Conservation (phyloP, 2,113 vertebrate species). For the Cathartes aura region DNA sequence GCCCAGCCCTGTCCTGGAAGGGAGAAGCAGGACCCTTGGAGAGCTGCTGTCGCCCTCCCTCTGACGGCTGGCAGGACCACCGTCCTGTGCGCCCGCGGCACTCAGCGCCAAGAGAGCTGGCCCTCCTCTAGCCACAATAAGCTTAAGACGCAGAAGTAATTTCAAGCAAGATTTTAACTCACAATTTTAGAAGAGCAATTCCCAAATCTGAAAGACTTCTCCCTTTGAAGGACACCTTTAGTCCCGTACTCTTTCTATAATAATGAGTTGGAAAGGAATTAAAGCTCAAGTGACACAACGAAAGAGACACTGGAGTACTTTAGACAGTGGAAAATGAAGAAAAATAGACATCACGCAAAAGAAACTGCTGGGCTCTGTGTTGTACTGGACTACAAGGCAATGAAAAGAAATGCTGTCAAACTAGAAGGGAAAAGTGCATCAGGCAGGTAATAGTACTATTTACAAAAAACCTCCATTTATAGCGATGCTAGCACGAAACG, state of each 20-base stretch:
- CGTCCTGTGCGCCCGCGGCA: accelerated
- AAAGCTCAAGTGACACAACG: background rate
- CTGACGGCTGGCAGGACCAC: background rate
- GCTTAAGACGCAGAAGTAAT: background rate
- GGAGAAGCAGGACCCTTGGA: background rate
- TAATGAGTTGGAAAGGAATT: background rate
- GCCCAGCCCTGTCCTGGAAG: background rate
- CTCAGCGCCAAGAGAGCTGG: accelerated
- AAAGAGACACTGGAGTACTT: background rate
- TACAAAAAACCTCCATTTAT: background rate
- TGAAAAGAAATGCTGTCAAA: background rate
- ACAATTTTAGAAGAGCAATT: background rate
- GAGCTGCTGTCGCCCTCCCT: background rate
- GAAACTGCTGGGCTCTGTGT: background rate
- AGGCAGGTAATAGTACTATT: background rate
- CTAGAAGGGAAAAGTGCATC: background rate
- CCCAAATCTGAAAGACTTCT: background rate
- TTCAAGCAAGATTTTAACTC: background rate
- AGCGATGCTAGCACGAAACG: background rate
- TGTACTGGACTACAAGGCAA: background rate
- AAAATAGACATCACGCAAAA: background rate
- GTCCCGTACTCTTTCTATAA: background rate
- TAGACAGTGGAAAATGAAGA: background rate
- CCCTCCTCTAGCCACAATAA: background rate
- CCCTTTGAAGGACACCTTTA: background rate